Conservation (phyloP, 2,888 invertebrate genomes). For the Lasioglossum figueresi region DNA sequence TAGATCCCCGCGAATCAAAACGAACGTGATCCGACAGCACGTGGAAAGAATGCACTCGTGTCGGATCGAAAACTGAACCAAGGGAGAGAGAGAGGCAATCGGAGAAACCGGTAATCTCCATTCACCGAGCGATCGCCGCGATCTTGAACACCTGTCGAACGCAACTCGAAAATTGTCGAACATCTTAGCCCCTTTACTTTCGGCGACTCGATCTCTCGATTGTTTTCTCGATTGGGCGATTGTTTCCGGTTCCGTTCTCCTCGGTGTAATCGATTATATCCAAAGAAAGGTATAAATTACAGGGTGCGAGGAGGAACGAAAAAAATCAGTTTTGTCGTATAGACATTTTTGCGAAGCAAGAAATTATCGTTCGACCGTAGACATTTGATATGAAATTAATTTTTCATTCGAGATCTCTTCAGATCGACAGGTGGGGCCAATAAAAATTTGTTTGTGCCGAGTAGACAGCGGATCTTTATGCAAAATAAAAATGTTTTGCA, state of each 20-base stretch:
- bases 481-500: too few species aligned
- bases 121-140: slow-evolving; percentile 69
- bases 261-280: slow-evolving; percentile 29
- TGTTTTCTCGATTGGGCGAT: background rate
- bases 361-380: background rate
- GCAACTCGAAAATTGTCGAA: slow-evolving; percentile 37
- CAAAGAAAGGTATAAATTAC: slow-evolving; percentile 29
- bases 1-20: background rate
- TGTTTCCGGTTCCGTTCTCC: slow-evolving; percentile 1
- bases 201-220: slow-evolving; percentile 32
- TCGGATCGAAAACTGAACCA: slow-evolving; percentile 27
- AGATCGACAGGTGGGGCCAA: background rate
- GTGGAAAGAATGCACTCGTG: slow-evolving; percentile 25
- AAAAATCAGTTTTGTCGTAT: background rate
- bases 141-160: slow-evolving; percentile 72
- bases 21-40: slow-evolving; percentile 37
- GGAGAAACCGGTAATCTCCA: slow-evolving; percentile 74
- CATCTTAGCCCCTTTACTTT: slow-evolving; percentile 35
- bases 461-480: too few species aligned
- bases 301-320: background rate
- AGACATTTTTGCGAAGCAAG: background rate
- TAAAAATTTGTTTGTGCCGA: background rate
- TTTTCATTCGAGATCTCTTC: background rate
- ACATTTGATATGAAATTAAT: background rate
- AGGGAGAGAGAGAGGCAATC: slow-evolving; percentile 56